Base-by-base conservation (phyloP, 2,113 vertebrate genomes). In the Tragelaphus strepsiceros region DNA sequence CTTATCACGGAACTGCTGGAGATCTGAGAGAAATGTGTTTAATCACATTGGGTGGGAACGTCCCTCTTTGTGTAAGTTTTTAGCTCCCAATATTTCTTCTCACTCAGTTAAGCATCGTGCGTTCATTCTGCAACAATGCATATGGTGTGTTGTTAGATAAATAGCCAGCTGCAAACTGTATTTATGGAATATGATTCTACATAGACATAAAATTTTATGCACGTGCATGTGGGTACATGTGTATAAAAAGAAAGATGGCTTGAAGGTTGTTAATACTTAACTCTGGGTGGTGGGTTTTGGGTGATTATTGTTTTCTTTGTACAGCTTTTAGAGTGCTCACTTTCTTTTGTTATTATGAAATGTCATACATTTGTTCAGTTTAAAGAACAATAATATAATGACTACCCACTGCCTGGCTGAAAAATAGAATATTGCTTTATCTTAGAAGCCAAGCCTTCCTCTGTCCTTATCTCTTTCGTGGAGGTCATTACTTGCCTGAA, bases 301-400 rank as follows among this genome's bases (percentile, higher is more conserved):
- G 32, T 59, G 71, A 88, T 91, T 59, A 67, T 88, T 95, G 82
- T 94, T 92, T 93, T 92, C 54, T 93, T 93, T 93, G 46, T 53
- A n/a, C 35, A 71, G 26, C 22, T 77, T 91, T 81, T 87, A 90
- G 43, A 49, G n/a, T 16, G 21, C 16, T 64, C 6, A 26, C 67
- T 94, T 97, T 97, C 46, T 94, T 96, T 96, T 32, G 26, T 82
- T 62, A 32, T 74, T 82, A 30, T 87, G 19, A 92, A 92, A 32
- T 67, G 46, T 6, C 12, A 39, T 67, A n/a, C n/a, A 90, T 77
- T 90, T 96, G 10, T 24, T 19, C 3, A 91, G 46, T 32, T 91
- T 56, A 81, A 81, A 71, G 56, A 84, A 16, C 28, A 67, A 53
- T 39, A 93, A 78, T 71, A 9, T 81, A 87, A 81, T 54, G 7